Evolutionary conservation across 2,113 vertebrate genomes (phyloP).

Genomic region (Archocentrus centrarchus): DNA sequence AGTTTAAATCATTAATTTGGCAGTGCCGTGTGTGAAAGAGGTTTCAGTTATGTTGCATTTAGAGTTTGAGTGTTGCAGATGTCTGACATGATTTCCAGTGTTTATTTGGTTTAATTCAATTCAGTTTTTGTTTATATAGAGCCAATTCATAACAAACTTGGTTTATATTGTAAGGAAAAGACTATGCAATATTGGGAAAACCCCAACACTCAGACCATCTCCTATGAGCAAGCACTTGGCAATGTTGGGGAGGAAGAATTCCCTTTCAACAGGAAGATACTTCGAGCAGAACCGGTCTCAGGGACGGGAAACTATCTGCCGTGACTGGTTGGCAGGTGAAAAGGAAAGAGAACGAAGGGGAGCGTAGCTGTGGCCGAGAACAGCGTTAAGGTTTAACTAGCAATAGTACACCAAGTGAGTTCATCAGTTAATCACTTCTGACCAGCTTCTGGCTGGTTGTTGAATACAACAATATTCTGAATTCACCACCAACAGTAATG

Average conservation of each 20-base stretch:
- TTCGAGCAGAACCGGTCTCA: not conserved
- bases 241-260: not conserved
- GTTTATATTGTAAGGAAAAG: not conserved
- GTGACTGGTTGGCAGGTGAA: not conserved
- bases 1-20: not conserved
- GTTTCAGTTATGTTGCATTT: not conserved
- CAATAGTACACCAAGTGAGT: not conserved
- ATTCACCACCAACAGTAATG: too few relatives aligned
- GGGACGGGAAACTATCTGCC: not conserved
- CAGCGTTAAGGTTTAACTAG: constrained; percentile 12
- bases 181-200: not conserved
- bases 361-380: too few relatives aligned
- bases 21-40: not conserved
- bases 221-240: not conserved
- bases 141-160: not conserved
- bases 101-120: not conserved
- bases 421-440: not conserved
- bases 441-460: not conserved
- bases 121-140: not conserved
- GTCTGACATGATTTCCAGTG: not conserved
- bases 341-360: not conserved
- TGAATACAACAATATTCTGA: not conserved
- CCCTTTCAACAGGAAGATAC: not conserved
- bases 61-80: not conserved
- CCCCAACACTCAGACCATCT: not conserved